These are phyloP conservation scores for Salvelinus alpinus DNA, from an alignment of 2,113 vertebrate genomes.

Conservation along the genomic window DNA sequence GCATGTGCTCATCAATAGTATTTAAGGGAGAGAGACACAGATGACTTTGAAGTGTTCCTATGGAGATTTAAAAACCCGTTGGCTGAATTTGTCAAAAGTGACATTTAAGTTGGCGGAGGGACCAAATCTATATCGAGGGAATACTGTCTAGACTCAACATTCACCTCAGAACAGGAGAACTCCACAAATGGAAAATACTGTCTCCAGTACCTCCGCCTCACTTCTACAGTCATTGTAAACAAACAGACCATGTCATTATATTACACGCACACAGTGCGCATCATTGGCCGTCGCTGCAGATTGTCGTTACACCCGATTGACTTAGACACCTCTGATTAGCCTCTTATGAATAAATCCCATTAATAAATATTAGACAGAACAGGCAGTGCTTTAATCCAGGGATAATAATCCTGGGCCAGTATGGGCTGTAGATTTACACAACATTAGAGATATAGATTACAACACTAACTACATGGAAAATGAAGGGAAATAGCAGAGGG, in stretches of 20 bases:
- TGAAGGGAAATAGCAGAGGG: not conserved
- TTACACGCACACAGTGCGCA: conserved; percentile 5
- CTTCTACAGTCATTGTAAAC: too few species aligned
- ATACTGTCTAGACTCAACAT: not conserved
- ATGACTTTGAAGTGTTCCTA: not conserved
- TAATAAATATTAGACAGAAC: conserved; percentile 65
- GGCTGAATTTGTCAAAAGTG: not conserved
- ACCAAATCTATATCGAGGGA: not conserved
- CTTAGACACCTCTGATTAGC: conserved; percentile 58
- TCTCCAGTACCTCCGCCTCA: too few species aligned
- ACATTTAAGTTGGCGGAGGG: not conserved
- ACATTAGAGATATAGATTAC: not conserved
- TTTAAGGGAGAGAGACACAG: not conserved
- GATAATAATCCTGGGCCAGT: conserved; percentile 50
- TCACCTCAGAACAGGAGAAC: too few species aligned
- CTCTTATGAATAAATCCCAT: conserved; percentile 57
- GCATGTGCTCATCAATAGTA: not conserved
- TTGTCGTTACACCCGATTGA: conserved; percentile 43
- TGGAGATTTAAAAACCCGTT: not conserved
- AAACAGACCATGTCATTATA: conserved; percentile 25
- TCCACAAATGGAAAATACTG: too few species aligned
- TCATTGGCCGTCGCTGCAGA: conserved; percentile 32
- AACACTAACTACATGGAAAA: not conserved
- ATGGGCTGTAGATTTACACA: not conserved
- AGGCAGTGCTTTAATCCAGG: conserved; percentile 54